Conservation (phyloP, 2,797 vertebrate genomes). For the Ispidina lecontei region DNA sequence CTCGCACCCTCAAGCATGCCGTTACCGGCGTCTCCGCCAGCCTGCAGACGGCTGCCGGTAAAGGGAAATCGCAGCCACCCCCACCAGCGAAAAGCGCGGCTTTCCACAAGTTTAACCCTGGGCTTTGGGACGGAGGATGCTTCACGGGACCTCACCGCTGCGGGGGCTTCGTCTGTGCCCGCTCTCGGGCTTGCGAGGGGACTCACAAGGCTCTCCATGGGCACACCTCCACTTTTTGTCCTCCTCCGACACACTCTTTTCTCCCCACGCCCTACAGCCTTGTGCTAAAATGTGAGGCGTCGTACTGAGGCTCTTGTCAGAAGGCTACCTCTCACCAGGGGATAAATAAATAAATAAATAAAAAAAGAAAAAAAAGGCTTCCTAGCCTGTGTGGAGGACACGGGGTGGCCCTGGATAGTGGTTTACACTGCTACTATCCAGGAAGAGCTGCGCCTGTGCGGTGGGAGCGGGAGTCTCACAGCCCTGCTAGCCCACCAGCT, state of each 20-base stretch:
- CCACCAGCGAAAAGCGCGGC: neutral
- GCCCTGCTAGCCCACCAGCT: neutral
- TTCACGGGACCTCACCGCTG: neutral
- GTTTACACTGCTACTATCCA: neutral
- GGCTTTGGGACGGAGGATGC: neutral
- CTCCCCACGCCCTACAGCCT: neutral
- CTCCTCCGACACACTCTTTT: neutral
- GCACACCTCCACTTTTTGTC: neutral
- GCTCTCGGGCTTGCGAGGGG: neutral
- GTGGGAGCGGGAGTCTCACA: neutral
- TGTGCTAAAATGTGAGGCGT: neutral
- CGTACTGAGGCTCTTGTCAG: neutral
- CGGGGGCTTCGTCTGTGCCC: neutral
- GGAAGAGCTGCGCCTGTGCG: neutral
- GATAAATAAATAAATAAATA: no score
- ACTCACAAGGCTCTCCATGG: neutral
- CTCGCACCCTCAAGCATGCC: neutral
- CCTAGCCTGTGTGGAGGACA: neutral
- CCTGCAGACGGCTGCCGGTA: neutral
- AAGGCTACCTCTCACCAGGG: neutral
- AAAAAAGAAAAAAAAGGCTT: neutral
- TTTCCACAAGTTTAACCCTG: accelerated
- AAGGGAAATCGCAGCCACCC: no score
- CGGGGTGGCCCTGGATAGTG: neutral
- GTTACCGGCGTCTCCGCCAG: neutral